Conservation (phyloP, 2,113 vertebrate genomes). For the Saccopteryx leptura region DNA sequence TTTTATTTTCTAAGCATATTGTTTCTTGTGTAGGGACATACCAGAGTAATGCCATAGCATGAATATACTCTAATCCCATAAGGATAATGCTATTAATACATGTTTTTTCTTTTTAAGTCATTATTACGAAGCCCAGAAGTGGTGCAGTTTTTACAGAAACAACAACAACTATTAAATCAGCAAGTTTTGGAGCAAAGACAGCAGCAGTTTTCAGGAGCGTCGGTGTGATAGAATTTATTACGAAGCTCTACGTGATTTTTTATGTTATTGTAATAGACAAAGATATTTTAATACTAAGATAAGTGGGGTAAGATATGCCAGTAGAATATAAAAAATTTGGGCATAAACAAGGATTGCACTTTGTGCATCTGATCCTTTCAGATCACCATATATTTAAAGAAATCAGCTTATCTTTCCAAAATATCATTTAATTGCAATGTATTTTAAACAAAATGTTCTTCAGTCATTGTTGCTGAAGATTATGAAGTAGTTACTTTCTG, state of each 20-base stretch:
- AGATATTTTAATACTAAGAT: slow-evolving; percentile 63
- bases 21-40: background rate
- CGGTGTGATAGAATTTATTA: slow-evolving; percentile 81
- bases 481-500: slow-evolving; percentile 84
- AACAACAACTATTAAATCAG: slow-evolving; percentile 95
- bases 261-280: slow-evolving; percentile 55
- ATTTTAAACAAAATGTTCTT: slow-evolving; percentile 80
- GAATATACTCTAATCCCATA: background rate
- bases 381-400: slow-evolving; percentile 69
- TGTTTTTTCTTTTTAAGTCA: slow-evolving; percentile 90
- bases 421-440: slow-evolving; percentile 64
- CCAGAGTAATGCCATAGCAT: background rate
- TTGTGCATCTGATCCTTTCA: slow-evolving; percentile 74
- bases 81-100: slow-evolving; percentile 16
- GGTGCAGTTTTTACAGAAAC: slow-evolving; percentile 98
- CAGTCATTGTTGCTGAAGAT: slow-evolving; percentile 84
- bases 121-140: slow-evolving; percentile 98
- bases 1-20: slow-evolving; percentile 48
- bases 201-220: slow-evolving; percentile 91
- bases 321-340: slow-evolving; percentile 39
- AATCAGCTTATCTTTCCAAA: slow-evolving; percentile 74
- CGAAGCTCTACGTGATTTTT: background rate
- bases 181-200: slow-evolving; percentile 94
- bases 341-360: slow-evolving; percentile 75
- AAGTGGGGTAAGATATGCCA: background rate